These are phyloP conservation scores for Echinops telfairi DNA, from an alignment of 2,113 vertebrate genomes.

Conservation along the genomic window DNA sequence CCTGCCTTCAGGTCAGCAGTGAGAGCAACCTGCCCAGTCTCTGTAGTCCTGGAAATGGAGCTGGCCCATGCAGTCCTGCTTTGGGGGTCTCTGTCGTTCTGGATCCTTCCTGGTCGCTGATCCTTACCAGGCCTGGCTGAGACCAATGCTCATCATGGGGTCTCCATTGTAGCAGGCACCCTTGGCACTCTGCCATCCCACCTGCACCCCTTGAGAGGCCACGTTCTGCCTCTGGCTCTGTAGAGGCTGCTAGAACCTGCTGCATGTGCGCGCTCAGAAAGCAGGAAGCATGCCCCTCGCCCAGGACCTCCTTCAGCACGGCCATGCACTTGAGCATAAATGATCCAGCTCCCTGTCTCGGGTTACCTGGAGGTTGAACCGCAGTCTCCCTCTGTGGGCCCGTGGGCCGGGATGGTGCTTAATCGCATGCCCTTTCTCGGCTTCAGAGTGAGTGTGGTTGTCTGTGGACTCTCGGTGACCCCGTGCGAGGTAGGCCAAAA, in stretches of 20 bases:
- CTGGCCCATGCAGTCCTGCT: too few relatives aligned
- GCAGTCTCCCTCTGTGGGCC: neutral
- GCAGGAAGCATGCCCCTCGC: too few relatives aligned
- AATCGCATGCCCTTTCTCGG: accelerated
- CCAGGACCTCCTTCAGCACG: neutral
- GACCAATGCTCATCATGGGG: accelerated
- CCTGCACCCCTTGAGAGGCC: accelerated
- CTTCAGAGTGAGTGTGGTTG: neutral
- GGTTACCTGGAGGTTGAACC: neutral
- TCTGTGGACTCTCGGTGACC: neutral
- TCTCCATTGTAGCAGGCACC: neutral
- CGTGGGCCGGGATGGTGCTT: neutral
- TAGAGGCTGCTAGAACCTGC: neutral
- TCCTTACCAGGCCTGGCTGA: neutral
- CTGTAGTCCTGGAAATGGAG: neutral
- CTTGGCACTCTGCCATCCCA: accelerated
- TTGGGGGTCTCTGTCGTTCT: neutral
- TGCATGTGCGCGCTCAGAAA: neutral
- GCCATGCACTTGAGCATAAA: neutral
- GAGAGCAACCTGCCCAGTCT: neutral
- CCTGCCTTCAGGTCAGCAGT: neutral
- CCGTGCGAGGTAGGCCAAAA: neutral
- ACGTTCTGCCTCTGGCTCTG: neutral
- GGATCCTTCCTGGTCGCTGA: neutral
- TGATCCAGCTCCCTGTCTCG: neutral